Evolutionary conservation across 2,888 invertebrate species (phyloP), one percentile per base, ranked within the genome.

Genomic region (Alviniconcha strummeri): DNA sequence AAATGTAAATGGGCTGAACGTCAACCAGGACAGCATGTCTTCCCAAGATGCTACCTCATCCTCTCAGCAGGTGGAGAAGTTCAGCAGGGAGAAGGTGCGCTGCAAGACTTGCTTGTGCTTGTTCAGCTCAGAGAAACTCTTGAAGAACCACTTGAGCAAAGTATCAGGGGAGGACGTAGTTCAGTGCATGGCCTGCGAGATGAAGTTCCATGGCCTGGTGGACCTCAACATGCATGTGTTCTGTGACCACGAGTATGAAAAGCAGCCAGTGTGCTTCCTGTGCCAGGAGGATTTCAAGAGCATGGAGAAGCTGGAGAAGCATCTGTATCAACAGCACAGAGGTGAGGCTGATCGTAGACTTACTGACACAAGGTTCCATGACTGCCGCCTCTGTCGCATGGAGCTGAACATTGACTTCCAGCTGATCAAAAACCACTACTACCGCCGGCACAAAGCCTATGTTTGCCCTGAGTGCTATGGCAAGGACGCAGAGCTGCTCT

Each of bases 291-390:
- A 82, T 15, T 82, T 82, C 36, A 55, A 19, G 17, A 82, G 82
- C 77, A 82, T 82, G 82, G 82, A 82, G 82, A 82, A 77, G 11
- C 55, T 82, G 13, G 82, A 82, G 82, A 82, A 82, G 64, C 82
- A 82, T 56, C 55, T 82, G 69, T 54, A 82, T 69, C n/a, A 67
- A 52, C 17, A 64, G 11, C 82, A 82, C 56, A 77, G n/a, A 55
- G 67, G 64, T 15, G 19, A 82, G 56, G 15, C 77, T 36, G 82
- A 82, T 13, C 19, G 6, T 3, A 82, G 56, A 69, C 76, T 82
- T 4, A 15, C 67, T 19, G 82, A 82, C 19, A 77, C 82, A 1
- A 67, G 77, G 56, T 82, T 82, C 57, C 82, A 82, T 57, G 82
- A 82, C 54, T 82, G 82, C 69, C 56, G 82, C 19, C 82, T 77